These are phyloP conservation scores for Sebastolobus alascanus DNA, from an alignment of 2,797 vertebrate genomes.

Conservation along the genomic window DNA sequence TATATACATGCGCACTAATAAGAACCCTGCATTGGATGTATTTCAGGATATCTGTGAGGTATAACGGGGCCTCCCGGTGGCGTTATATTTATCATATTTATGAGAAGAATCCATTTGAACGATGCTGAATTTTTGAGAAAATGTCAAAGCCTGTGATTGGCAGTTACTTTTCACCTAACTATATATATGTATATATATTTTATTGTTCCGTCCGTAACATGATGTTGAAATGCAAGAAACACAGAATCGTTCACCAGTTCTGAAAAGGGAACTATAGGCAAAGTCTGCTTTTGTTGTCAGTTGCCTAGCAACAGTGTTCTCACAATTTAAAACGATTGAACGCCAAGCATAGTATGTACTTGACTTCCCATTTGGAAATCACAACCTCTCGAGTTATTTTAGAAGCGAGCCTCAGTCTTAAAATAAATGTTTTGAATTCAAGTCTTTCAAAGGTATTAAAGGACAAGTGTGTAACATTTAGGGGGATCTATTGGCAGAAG, in stretches of 20 bases:
- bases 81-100: constrained; percentile 20
- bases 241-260: neutral
- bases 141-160: neutral
- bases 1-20: constrained; percentile 14
- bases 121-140: neutral
- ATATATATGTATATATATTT: too few species aligned
- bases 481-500: too few species aligned
- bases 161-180: neutral
- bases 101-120: constrained; percentile 33
- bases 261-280: neutral
- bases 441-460: neutral
- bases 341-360: neutral
- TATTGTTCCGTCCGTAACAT: neutral
- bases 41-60: constrained; percentile 20
- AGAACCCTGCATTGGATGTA: constrained; percentile 8
- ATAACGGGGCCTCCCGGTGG: neutral
- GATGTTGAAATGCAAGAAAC: neutral
- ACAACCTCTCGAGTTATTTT: neutral
- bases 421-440: neutral
- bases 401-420: neutral
- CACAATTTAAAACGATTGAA: neutral
- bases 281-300: constrained; percentile 22
- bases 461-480: too few species aligned
- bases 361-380: neutral
- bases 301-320: constrained; percentile 24